Conservation (phyloP, 2,797 vertebrate genomes). For the Siniperca scherzeri region DNA sequence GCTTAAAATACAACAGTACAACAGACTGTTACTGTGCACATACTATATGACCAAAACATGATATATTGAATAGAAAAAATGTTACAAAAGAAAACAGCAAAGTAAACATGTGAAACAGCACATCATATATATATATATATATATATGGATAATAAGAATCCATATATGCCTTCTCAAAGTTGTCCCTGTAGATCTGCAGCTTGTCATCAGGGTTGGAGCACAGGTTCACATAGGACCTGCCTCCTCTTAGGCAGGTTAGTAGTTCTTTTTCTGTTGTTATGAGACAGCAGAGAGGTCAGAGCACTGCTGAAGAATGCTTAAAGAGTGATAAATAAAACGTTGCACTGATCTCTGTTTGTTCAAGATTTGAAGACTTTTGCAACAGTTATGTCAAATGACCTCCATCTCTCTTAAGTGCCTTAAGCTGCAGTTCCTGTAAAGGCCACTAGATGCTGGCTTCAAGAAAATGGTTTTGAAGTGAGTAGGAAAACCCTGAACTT, state of each 20-base stretch:
- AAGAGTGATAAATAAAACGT: no score
- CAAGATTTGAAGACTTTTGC: background rate
- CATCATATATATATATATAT: background rate
- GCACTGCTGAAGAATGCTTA: no score
- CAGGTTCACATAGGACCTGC: no score
- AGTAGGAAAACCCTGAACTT: no score
- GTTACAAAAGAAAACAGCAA: background rate
- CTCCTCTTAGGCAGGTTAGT: background rate
- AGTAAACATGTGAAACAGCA: background rate
- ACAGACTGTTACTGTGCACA: background rate
- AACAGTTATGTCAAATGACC: background rate
- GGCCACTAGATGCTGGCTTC: constrained; percentile 1
- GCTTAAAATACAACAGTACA: constrained; percentile 55
- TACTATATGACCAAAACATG: background rate
- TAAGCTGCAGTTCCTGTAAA: background rate
- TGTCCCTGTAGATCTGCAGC: no score
- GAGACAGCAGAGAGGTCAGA: no score
- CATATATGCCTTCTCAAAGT: no score
- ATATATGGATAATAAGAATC: no score
- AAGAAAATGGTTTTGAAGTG: background rate
- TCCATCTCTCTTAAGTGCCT: background rate
- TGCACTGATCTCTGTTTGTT: background rate
- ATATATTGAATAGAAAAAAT: background rate
- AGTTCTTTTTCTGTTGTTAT: background rate
- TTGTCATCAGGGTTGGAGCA: no score